A percentile compares a stretch with the other conserved stretches of the same genome.
phyloP scores from a whole-genome alignment of 2,888 invertebrate genomes.

The Amphipyra berbera region DNA sequence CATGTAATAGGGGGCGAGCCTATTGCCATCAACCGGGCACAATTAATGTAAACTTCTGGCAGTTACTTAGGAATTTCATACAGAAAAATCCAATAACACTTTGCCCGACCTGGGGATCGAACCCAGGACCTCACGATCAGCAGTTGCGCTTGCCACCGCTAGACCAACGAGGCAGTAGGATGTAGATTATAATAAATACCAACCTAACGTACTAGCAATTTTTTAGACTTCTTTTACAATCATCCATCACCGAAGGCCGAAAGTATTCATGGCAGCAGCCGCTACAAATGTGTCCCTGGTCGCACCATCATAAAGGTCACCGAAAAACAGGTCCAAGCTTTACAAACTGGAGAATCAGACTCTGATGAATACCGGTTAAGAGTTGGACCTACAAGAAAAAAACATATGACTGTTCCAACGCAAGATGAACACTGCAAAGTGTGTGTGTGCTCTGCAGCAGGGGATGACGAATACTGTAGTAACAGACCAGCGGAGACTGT shows the following conservation, averaged over 20 bases:
- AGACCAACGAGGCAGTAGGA: too few relatives aligned
- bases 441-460: constrained; percentile 78
- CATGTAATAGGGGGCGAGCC: too few relatives aligned
- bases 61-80: too few relatives aligned
- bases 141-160: too few relatives aligned
- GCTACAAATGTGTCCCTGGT: constrained; percentile 77
- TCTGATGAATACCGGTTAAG: constrained; percentile 38
- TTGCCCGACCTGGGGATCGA: too few relatives aligned
- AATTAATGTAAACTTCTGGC: too few relatives aligned
- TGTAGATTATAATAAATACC: too few relatives aligned
- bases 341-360: constrained; percentile 24
- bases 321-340: not conserved
- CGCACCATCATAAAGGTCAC: constrained; percentile 72
- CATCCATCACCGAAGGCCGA: constrained; percentile 59
- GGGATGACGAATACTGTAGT: constrained; percentile 75
- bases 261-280: constrained; percentile 36
- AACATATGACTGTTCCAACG: constrained; percentile 68
- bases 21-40: too few relatives aligned
- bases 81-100: too few relatives aligned
- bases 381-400: constrained; percentile 48
- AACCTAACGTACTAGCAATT: constrained; percentile 22
- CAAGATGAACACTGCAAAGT: constrained; percentile 73
- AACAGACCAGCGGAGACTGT: constrained; percentile 76
- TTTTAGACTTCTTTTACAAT: constrained; percentile 76
- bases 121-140: too few relatives aligned